phyloP scores from a whole-genome alignment of 2,888 invertebrate species.

The Drosophila macrospina region DNA sequence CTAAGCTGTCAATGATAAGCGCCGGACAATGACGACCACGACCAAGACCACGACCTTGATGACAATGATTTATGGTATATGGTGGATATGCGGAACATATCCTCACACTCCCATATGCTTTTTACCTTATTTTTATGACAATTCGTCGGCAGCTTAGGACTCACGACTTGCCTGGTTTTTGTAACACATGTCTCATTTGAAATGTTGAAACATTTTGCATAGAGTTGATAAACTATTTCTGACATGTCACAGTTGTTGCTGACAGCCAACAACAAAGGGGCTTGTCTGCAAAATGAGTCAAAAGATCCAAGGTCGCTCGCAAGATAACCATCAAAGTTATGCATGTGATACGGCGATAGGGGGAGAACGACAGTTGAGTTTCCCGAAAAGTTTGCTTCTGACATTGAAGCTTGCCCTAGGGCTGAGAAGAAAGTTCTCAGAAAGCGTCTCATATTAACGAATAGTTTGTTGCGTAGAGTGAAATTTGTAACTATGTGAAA shows the following conservation, averaged over 20 bases:
- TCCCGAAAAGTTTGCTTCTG: conserved; percentile 11
- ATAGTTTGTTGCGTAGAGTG: background rate
- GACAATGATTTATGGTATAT: conserved; percentile 39
- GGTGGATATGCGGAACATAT: conserved; percentile 6
- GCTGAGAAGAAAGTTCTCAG: conserved; percentile 25
- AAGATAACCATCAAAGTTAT: conserved; percentile 48
- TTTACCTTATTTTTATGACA: conserved; percentile 10
- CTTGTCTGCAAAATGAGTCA: conserved; percentile 44
- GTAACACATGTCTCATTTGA: conserved; percentile 50
- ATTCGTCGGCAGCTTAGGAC: conserved; percentile 21
- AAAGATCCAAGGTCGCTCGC: conserved; percentile 39
- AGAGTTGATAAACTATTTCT: conserved; percentile 65
- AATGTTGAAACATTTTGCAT: conserved; percentile 55
- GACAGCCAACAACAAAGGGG: conserved; percentile 75
- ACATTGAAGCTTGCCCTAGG: conserved; percentile 13
- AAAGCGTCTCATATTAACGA: conserved; percentile 12
- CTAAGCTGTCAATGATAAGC: conserved; percentile 51
- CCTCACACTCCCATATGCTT: background rate
- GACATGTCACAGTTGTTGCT: conserved; percentile 63
- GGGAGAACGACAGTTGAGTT: background rate
- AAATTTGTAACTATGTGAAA: conserved; percentile 4
- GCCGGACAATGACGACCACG: conserved; percentile 28
- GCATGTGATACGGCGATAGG: background rate
- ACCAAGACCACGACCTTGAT: conserved; percentile 31
- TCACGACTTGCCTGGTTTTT: conserved; percentile 16